Base-by-base conservation (phyloP, 2,113 vertebrate species). In the Oplegnathus fasciatus region DNA sequence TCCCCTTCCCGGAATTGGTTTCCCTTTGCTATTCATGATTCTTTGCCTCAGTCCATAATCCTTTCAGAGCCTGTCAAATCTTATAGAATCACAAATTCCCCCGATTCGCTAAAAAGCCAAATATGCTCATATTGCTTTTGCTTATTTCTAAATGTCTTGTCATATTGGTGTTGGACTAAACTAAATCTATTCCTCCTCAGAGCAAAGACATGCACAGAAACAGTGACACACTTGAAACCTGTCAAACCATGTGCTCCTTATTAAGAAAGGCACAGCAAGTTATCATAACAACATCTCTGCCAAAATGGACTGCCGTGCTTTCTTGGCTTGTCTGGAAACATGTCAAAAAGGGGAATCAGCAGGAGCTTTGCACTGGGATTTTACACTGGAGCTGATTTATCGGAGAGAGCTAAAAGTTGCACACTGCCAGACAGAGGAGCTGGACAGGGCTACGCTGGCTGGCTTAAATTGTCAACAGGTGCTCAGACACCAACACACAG, bases 361-460 rank as follows among this genome's bases (percentile, higher is more conserved):
- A 30, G 60, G 79, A 80, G 68, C 67, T 55, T 61, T 77, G 54
- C 70, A 76, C 62, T 30, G 72, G 50, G 75, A 65, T 30, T 87
- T 81, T 57, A 87, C 48, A 65, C 57, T 68, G 74, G 28, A 72
- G 34, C 6, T 65, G 85, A 86, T 89, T 91, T 86, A 91, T 85
- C 83, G 83, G 57, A 61, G 40, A 52, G 61, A 70, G 71, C 69
- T 90, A 40, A 61, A 66, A 81, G 61, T 24, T 75, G 80, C 68
- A 79, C 22, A 26, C 30, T 18, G 61, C 72, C 66, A 86, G 61
- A 79, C 37, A 24, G 85, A 70, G 60, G 71, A 83, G 78, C 77
- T 85, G 78, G 46, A 85, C 75, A 13, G 57, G 24, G 50, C 54
- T 54, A 58, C 34, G 34, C 48, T 30, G 67, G 52, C 79, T 71